Evolutionary conservation across 2,113 vertebrate species (phyloP).

Genomic region (Suricata suricatta): DNA sequence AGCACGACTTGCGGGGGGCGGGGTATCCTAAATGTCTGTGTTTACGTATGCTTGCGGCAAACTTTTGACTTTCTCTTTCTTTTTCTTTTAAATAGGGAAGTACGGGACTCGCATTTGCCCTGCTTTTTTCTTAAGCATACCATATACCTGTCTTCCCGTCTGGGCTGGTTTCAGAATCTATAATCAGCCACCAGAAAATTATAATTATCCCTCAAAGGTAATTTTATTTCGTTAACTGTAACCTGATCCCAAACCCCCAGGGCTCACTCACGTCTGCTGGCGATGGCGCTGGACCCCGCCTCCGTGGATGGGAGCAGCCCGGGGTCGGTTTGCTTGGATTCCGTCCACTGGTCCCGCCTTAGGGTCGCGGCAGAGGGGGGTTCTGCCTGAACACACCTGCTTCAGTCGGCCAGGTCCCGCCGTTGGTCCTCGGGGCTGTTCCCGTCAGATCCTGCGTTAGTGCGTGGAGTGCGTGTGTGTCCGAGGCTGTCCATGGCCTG

Average conservation of each 20-base stretch:
- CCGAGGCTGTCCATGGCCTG: neutral
- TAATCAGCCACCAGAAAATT: slow-evolving; percentile 84
- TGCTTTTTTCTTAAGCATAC: slow-evolving; percentile 89
- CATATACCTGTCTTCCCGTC: slow-evolving; percentile 90
- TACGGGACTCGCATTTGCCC: slow-evolving; percentile 89
- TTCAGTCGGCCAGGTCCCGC: neutral
- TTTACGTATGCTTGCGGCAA: neutral
- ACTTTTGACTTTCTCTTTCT: slow-evolving; percentile 9
- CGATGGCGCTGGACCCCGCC: neutral
- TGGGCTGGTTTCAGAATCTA: slow-evolving; percentile 94
- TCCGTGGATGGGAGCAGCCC: neutral
- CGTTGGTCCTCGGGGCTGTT: neutral
- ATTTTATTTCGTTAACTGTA: slow-evolving; percentile 53
- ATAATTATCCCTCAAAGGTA: slow-evolving; percentile 85
- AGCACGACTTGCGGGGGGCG: neutral
- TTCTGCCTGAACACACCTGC: neutral
- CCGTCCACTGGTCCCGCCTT: neutral
- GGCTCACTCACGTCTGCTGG: neutral
- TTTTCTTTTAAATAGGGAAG: slow-evolving; percentile 88
- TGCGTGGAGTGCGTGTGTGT: neutral
- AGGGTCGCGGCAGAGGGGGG: neutral
- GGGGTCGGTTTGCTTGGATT: neutral
- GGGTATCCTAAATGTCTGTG: neutral
- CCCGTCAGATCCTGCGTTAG: neutral
- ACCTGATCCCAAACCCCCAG: neutral